These are phyloP conservation scores for Parapristionchus giblindavisi DNA, from an alignment of 2,888 invertebrate species.

Conservation along the genomic window DNA sequence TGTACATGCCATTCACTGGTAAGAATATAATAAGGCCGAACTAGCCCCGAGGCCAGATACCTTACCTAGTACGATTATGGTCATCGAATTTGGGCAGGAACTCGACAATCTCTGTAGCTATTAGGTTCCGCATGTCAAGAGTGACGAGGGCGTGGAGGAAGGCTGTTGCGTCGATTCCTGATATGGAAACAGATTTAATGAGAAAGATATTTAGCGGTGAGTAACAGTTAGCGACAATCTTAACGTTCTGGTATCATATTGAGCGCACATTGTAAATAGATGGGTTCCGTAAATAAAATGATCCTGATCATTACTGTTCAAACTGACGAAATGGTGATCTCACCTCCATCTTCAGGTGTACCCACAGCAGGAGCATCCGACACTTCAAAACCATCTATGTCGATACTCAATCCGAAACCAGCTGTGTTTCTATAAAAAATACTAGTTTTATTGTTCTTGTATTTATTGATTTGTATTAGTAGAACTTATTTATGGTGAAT, in stretches of 20 bases:
- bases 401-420: conserved; percentile 62
- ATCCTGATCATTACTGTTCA: too few relatives aligned
- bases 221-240: too few relatives aligned
- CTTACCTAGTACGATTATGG: conserved; percentile 50
- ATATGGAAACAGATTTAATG: too few relatives aligned
- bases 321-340: too few relatives aligned
- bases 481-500: not conserved
- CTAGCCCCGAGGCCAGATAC: too few relatives aligned
- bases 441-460: not conserved
- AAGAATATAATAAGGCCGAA: too few relatives aligned
- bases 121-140: conserved; percentile 54
- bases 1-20: too few relatives aligned
- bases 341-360: conserved; percentile 52
- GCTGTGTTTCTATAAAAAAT: conserved; percentile 49
- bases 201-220: too few relatives aligned
- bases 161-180: conserved; percentile 61
- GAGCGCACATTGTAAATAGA: too few relatives aligned
- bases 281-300: too few relatives aligned
- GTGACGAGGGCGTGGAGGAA: conserved; percentile 60
- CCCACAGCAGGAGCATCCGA: conserved; percentile 62
- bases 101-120: conserved; percentile 64
- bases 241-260: too few relatives aligned
- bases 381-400: conserved; percentile 64
- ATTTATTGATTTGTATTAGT: not conserved
- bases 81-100: conserved; percentile 60